Evolutionary conservation across 2,888 invertebrate species (phyloP), one percentile per base, ranked within the genome.

Genomic region (Phoronis australis): DNA sequence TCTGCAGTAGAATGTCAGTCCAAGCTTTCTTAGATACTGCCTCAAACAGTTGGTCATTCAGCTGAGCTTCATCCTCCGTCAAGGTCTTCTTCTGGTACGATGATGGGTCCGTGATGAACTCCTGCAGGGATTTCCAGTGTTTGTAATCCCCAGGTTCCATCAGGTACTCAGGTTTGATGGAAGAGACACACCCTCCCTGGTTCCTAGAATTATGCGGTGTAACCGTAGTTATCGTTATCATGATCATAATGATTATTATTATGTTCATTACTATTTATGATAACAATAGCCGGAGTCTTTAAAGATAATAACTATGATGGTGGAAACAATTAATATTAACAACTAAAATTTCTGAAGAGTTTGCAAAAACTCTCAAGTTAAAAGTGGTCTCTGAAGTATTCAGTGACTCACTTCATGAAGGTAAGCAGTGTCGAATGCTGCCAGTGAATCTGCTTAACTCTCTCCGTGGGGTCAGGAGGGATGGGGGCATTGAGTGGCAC

Each of bases 401-500:
- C n/a, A n/a, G n/a, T n/a, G n/a, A 38, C 59, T 48, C 56, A 76
- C 75, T 60, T 74, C 46, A 76, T 59, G 64, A 77, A 77, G 3
- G 71, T 70, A 1, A 77, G 66, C n/a, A 77, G 63, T n/a, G 75
- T 72, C 42, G 66, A 61, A 51, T 77, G 75, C 48, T 76, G 76
- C 73, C 71, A 75, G 62, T 72, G 68, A 42, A 77, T 64, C 57
- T 75, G 75, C 48, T 70, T 72, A 25, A 71, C 72, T 22, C 73
- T 58, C 52, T 76, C 76, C 35, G 64, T 56, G 2, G 68, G 66
- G 52, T 76, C 67, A 5, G 60, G 40, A 1, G 77, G 75, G 31
- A 76, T 59, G 5, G 73, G 63, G 24, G 66, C 61, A 55, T 71
- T 71, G 42, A 68, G 51, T 4, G 75, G 72, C 35, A 76, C 73